Conservation (phyloP, 2,797 vertebrate genomes). For the Ambastaia sidthimunki region DNA sequence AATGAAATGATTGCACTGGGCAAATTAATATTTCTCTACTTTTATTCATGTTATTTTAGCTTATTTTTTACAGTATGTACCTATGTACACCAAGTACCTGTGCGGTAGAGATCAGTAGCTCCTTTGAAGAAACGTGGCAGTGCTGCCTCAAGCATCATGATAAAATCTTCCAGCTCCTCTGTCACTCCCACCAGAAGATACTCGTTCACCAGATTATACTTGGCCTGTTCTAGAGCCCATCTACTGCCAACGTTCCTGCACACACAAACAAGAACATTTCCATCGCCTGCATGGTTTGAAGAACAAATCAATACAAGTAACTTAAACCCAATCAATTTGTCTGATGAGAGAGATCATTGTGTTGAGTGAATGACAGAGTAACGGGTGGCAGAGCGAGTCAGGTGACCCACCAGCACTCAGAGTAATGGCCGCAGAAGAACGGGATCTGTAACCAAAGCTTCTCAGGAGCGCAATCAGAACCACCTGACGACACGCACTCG, state of each 20-base stretch:
- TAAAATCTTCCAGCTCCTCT: conserved; percentile 98
- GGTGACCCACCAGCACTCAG: conserved; percentile 91
- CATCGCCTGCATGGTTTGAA: conserved; percentile 1
- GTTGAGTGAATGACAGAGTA: conserved; percentile 1
- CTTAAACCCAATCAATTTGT: conserved; percentile 2
- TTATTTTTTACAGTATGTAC: too few relatives aligned
- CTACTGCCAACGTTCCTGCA: conserved; percentile 98
- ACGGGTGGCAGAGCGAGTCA: neutral
- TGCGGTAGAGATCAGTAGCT: conserved; percentile 94
- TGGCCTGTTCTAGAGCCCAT: conserved; percentile 99
- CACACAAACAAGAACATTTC: conserved; percentile 59
- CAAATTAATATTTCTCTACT: too few relatives aligned
- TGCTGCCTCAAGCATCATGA: conserved; percentile 97
- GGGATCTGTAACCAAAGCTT: conserved; percentile 99
- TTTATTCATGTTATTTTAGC: too few relatives aligned
- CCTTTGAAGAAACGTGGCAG: conserved; percentile 98
- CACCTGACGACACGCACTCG: conserved; percentile 94
- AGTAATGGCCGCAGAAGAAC: conserved; percentile 98
- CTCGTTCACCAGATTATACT: conserved; percentile 97
- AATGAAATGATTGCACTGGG: too few relatives aligned
- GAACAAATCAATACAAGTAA: conserved; percentile 12
- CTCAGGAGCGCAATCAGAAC: conserved; percentile 95
- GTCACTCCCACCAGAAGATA: conserved; percentile 98
- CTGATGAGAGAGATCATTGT: neutral
- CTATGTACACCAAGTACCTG: conserved; percentile 79